These are phyloP conservation scores for Philaethria dido DNA, from an alignment of 2,888 invertebrate species.

Conservation along the genomic window DNA sequence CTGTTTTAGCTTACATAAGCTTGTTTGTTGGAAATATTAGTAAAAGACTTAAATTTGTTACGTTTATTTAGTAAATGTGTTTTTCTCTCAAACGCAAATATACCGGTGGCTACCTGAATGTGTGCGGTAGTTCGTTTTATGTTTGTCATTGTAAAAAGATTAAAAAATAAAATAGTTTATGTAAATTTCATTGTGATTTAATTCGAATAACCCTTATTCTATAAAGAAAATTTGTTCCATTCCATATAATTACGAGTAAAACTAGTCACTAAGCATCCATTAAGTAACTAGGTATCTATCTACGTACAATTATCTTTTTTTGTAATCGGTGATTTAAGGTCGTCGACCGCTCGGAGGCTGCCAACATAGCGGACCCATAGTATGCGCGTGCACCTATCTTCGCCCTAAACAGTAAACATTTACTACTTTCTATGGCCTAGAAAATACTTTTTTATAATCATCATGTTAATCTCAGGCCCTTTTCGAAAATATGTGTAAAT, in stretches of 20 bases:
- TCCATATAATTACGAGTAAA: slow-evolving; percentile 22
- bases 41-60: slow-evolving; percentile 50
- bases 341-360: slow-evolving; percentile 78
- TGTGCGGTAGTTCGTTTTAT: slow-evolving; percentile 39
- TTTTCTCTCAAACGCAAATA: slow-evolving; percentile 55
- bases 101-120: slow-evolving; percentile 53
- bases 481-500: not conserved
- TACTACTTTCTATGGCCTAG: slow-evolving; percentile 54
- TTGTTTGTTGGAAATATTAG: slow-evolving; percentile 53
- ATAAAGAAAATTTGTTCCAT: not conserved
- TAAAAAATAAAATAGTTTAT: not conserved
- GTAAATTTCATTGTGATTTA: not conserved
- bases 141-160: slow-evolving; percentile 18
- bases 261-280: slow-evolving; percentile 37
- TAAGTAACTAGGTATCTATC: slow-evolving; percentile 49
- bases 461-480: not conserved
- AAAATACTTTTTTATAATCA: slow-evolving; percentile 46
- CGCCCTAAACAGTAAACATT: slow-evolving; percentile 55
- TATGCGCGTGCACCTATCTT: slow-evolving; percentile 71
- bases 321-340: slow-evolving; percentile 74
- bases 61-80: slow-evolving; percentile 58
- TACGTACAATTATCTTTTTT: slow-evolving; percentile 73
- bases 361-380: slow-evolving; percentile 65
- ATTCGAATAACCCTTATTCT: not conserved
- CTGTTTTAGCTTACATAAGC: slow-evolving; percentile 41